Conservation (phyloP, 2,888 invertebrate genomes). For the Parthenolecanium corni region DNA sequence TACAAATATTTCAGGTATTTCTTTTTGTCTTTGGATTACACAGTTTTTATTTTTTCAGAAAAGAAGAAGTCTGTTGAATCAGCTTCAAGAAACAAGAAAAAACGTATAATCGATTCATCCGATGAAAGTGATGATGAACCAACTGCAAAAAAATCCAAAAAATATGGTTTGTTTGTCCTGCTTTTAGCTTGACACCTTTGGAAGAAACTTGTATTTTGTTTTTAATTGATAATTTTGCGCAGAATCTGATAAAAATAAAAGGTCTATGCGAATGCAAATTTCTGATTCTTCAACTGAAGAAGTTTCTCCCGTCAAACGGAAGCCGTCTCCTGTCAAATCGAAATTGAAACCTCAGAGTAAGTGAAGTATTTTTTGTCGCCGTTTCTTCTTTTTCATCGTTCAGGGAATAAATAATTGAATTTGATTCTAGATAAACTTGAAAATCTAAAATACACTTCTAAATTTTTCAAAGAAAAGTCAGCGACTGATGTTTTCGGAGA, state of each 20-base stretch:
- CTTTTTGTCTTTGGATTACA: not conserved
- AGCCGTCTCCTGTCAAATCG: not conserved
- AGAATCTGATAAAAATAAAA: not conserved
- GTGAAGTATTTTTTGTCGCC: not conserved
- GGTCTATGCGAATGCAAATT: not conserved
- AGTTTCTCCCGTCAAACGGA: not conserved
- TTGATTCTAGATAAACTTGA: constrained; percentile 14
- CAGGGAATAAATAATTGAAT: not conserved
- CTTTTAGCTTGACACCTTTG: not conserved
- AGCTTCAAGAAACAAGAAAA: constrained; percentile 16
- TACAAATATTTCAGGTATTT: not conserved
- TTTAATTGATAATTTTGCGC: too few species aligned
- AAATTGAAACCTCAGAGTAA: not conserved
- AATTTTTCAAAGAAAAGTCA: constrained; percentile 19
- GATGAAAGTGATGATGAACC: not conserved
- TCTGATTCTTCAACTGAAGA: constrained; percentile 17
- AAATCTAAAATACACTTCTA: not conserved
- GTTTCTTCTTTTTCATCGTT: not conserved
- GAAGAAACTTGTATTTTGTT: not conserved
- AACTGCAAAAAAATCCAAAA: not conserved
- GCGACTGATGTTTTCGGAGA: constrained; percentile 11
- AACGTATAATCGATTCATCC: constrained; percentile 21
- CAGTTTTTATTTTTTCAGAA: not conserved
- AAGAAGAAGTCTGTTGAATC: not conserved
- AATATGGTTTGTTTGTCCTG: not conserved